Evolutionary conservation across 2,797 vertebrate genomes (phyloP).

Genomic region (Labeo calbasu): DNA sequence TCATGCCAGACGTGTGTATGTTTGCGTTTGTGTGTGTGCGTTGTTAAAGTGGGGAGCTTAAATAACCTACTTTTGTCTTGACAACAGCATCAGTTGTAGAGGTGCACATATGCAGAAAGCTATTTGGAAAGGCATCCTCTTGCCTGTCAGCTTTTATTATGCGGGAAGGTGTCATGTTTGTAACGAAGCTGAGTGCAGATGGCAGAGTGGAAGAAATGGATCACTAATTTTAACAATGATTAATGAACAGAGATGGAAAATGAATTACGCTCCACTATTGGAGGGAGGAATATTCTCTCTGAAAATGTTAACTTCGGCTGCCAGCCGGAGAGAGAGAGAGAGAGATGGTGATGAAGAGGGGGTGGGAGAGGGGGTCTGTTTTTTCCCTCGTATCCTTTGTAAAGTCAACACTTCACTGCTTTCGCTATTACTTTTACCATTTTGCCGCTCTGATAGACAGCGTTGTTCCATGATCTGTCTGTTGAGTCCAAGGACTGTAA

Average conservation of each 20-base stretch:
- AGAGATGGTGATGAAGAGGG: conserved; percentile 49
- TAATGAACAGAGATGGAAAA: conserved; percentile 99
- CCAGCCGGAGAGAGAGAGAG: conserved; percentile 76
- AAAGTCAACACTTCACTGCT: conserved; percentile 98
- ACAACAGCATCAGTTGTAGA: conserved; percentile 96
- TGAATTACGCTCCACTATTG: conserved; percentile 99
- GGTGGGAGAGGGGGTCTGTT: conserved; percentile 64
- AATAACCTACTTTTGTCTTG: conserved; percentile 99
- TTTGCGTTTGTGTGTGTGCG: conserved; percentile 64
- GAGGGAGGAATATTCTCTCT: conserved; percentile 99
- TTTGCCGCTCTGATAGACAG: conserved; percentile 50
- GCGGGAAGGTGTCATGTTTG: conserved; percentile 99
- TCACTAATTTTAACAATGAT: conserved; percentile 99
- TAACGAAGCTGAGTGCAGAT: conserved; percentile 99
- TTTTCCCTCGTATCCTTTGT: conserved; percentile 86
- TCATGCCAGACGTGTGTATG: conserved; percentile 45
- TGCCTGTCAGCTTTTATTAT: conserved; percentile 99
- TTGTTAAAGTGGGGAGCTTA: conserved; percentile 87
- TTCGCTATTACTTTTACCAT: conserved; percentile 94
- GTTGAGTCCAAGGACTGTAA: conserved; percentile 56
- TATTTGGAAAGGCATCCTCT: conserved; percentile 99
- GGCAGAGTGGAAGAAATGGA: conserved; percentile 99
- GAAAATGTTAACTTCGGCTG: conserved; percentile 99
- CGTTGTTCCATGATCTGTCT: conserved; percentile 50
- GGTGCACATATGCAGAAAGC: conserved; percentile 99